Conservation (phyloP, 2,888 invertebrate species). For the Hymenopus coronatus region DNA sequence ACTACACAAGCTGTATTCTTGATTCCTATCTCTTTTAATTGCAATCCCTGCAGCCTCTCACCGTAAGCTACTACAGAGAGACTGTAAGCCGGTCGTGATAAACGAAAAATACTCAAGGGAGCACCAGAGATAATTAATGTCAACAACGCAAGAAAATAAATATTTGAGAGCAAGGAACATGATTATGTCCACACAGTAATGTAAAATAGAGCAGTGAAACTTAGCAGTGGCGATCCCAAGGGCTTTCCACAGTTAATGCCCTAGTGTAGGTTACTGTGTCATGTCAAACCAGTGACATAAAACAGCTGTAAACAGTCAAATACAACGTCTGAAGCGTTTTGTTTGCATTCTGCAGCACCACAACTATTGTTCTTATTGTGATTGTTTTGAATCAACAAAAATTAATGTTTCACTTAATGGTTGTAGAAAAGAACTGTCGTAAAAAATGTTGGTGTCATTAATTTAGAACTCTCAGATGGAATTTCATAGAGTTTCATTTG, state of each 20-base stretch:
- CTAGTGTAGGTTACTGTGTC: no score
- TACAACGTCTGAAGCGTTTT: no score
- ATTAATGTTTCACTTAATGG: no score
- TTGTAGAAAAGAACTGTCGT: no score
- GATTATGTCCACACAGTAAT: not conserved
- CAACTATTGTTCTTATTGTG: no score
- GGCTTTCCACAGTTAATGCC: not conserved
- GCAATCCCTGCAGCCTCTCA: not conserved
- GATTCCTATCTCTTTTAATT: not conserved
- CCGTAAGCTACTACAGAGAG: not conserved
- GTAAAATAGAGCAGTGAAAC: not conserved
- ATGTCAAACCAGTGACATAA: no score
- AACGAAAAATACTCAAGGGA: not conserved
- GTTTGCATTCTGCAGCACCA: no score
- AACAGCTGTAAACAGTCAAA: no score
- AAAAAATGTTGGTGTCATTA: no score
- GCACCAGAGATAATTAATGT: not conserved
- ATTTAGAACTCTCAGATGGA: no score
- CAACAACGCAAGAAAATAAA: not conserved
- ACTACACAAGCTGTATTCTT: not conserved
- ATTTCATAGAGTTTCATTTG: no score
- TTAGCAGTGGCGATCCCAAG: not conserved
- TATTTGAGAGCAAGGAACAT: not conserved
- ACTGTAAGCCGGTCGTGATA: not conserved
- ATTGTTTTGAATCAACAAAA: no score